Percentiles rank a stretch among this genome's conserved stretches.
Conservation (phyloP, 2,797 vertebrate genomes). For the Mormyrops attenuatus region DNA sequence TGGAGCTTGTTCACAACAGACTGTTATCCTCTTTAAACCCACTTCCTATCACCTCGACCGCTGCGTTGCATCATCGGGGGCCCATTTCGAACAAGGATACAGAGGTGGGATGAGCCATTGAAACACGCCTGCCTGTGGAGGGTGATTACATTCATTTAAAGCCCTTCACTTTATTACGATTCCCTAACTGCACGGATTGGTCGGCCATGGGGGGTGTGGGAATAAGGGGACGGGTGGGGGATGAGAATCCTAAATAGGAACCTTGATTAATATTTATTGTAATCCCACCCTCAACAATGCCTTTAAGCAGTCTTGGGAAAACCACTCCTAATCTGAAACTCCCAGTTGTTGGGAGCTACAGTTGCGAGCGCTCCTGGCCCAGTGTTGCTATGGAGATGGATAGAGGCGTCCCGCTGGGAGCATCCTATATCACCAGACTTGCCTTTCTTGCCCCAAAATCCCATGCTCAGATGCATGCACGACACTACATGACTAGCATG, state of each 20-base stretch:
- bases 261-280: conserved; percentile 18
- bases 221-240: background rate
- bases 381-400: conserved; percentile 22
- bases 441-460: conserved; percentile 6
- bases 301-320: conserved; percentile 13
- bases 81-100: background rate
- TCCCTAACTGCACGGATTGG: background rate
- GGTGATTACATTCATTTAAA: conserved; percentile 19
- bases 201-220: background rate
- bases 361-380: background rate
- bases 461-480: background rate
- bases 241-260: conserved; percentile 9
- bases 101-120: background rate
- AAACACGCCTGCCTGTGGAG: background rate
- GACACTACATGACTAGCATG: background rate
- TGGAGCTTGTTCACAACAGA: background rate
- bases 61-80: background rate
- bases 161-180: conserved; percentile 4
- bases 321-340: conserved; percentile 14
- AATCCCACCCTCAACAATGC: conserved; percentile 17
- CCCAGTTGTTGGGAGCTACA: conserved; percentile 6
- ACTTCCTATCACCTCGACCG: background rate
- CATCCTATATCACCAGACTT: conserved; percentile 13
- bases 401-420: background rate
- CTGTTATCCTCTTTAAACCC: conserved; percentile 5